Percentiles rank a stretch among this genome's conserved stretches.
These are phyloP conservation scores for Theodoxus fluviatilis DNA, from an alignment of 2,888 invertebrate species.

Conservation along the genomic window DNA sequence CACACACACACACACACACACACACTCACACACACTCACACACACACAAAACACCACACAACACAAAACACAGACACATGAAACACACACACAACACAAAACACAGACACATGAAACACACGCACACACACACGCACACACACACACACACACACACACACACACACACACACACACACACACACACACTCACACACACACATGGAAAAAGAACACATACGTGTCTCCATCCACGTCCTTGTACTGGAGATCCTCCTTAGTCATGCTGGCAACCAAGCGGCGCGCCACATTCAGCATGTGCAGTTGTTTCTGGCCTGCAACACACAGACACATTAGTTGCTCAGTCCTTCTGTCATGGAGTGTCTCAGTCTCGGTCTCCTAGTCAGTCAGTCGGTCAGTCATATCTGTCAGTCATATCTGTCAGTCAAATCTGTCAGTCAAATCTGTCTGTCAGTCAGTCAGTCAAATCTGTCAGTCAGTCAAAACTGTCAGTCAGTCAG, in stretches of 20 bases:
- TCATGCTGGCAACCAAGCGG: conserved; percentile 49
- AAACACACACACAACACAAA: not conserved
- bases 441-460: no score
- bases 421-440: no score
- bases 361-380: no score
- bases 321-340: no score
- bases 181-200: not conserved
- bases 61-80: not conserved
- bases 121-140: not conserved
- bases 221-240: conserved; percentile 52
- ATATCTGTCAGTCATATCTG: no score
- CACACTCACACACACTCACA: not conserved
- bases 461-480: no score
- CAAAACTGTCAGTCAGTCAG: no score
- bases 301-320: no score
- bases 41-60: not conserved
- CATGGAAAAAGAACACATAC: conserved; percentile 36
- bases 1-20: no score
- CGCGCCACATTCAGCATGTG: conserved; percentile 45
- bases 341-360: no score
- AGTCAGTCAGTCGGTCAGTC: no score
- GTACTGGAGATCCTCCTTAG: conserved; percentile 37
- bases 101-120: not conserved
- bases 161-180: not conserved
- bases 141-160: not conserved